Conservation (phyloP, 2,113 vertebrate species). For the Cebidichthys violaceus region DNA sequence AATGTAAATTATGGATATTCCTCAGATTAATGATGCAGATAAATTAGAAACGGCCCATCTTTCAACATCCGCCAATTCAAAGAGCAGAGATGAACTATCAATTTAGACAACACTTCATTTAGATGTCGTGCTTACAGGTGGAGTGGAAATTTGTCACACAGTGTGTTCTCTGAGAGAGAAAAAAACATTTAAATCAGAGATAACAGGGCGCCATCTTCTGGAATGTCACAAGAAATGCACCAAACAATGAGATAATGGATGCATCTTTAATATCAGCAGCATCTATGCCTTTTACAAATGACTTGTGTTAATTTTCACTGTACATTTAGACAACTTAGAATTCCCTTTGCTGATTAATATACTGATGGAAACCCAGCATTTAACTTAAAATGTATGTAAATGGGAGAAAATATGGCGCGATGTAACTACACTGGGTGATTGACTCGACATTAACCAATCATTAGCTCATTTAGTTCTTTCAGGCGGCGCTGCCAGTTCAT, state of each 20-base stretch:
- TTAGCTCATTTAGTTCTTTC: constrained; percentile 1
- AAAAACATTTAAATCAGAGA: constrained; percentile 31
- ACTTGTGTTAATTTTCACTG: not conserved
- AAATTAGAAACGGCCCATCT: not conserved
- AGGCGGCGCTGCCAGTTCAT: not conserved
- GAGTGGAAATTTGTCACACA: constrained; percentile 28
- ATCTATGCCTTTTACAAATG: constrained; percentile 1
- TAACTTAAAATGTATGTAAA: constrained; percentile 45
- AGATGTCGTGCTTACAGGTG: constrained; percentile 28
- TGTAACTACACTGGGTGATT: constrained; percentile 12
- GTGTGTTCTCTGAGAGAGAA: constrained; percentile 7
- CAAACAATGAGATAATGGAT: not conserved
- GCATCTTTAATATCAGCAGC: not conserved
- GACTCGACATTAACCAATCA: not conserved
- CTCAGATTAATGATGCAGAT: constrained; percentile 11
- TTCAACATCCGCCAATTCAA: constrained; percentile 15
- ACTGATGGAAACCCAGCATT: constrained; percentile 13
- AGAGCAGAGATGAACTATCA: constrained; percentile 7
- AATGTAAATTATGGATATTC: not conserved
- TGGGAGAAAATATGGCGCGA: constrained; percentile 10
- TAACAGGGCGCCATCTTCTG: constrained; percentile 67
- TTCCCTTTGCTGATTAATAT: not conserved
- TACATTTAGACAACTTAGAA: constrained; percentile 48
- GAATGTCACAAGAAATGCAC: constrained; percentile 44
- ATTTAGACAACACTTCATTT: constrained; percentile 18